These are phyloP conservation scores for Agrochola lychnidis DNA, from an alignment of 2,888 invertebrate species.

Conservation along the genomic window DNA sequence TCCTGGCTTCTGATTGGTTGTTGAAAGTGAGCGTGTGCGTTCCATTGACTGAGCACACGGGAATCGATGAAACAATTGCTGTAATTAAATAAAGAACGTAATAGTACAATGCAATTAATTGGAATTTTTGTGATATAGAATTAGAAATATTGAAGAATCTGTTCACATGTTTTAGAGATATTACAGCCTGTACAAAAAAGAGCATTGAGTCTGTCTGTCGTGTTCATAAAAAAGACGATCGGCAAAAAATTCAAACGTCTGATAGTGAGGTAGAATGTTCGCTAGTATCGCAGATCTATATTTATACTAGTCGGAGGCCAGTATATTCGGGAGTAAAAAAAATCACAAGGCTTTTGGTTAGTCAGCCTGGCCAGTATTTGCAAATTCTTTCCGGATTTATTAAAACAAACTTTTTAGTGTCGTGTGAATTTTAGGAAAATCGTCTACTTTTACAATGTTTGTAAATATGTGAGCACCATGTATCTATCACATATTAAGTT, in stretches of 20 bases:
- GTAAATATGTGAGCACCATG: too few species aligned
- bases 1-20: constrained; percentile 72
- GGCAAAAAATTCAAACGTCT: constrained; percentile 26
- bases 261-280: constrained; percentile 1
- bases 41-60: constrained; percentile 56
- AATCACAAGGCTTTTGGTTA: background rate
- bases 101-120: background rate
- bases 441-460: too few species aligned
- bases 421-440: too few species aligned
- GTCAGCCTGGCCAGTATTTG: background rate
- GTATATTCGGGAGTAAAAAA: constrained; percentile 11
- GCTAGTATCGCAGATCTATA: background rate
- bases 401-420: background rate
- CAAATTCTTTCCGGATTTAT: background rate
- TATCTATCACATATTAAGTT: too few species aligned
- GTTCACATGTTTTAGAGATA: background rate
- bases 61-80: constrained; percentile 39
- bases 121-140: background rate
- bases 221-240: constrained; percentile 19
- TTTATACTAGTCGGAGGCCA: too few species aligned
- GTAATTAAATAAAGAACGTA: constrained; percentile 27
- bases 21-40: constrained; percentile 60
- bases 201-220: background rate
- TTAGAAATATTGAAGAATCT: background rate
- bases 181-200: background rate